A percentile compares a stretch with the other conserved stretches of the same genome.
These are phyloP conservation scores for Corvus hawaiiensis DNA, from an alignment of 2,113 vertebrate species.

Conservation along the genomic window DNA sequence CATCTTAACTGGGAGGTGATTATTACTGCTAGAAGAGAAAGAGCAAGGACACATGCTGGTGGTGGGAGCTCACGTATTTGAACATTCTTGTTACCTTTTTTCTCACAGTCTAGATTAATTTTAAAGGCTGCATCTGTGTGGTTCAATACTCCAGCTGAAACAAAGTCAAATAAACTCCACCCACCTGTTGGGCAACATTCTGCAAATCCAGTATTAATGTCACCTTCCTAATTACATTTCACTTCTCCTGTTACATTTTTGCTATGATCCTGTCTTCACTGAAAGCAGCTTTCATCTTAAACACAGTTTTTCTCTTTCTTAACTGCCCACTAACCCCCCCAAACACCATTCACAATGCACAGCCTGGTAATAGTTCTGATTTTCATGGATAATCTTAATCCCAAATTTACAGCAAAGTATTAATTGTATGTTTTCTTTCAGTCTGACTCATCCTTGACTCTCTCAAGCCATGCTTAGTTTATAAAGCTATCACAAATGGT, in stretches of 20 bases:
- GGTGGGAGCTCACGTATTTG: not conserved
- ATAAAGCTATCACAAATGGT: constrained; percentile 16
- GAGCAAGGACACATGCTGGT: not conserved
- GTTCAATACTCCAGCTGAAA: constrained; percentile 12
- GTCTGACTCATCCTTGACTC: not conserved
- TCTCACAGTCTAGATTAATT: constrained; percentile 20
- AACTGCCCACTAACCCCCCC: not conserved
- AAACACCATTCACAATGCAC: not conserved
- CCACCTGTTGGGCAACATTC: constrained; percentile 54
- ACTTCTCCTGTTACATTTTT: constrained; percentile 32
- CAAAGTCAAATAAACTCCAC: constrained; percentile 30
- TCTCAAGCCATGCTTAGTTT: not conserved
- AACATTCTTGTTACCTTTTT: constrained; percentile 4
- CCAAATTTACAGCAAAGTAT: not conserved
- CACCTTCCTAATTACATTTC: constrained; percentile 47
- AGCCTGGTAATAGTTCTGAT: not conserved
- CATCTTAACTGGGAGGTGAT: not conserved
- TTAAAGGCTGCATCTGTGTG: not conserved
- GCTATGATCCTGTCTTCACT: not conserved
- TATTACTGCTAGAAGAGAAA: not conserved
- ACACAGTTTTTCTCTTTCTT: not conserved
- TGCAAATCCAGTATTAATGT: constrained; percentile 32
- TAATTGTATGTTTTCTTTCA: constrained; percentile 21
- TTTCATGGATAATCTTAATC: constrained; percentile 19
- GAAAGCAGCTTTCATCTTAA: not conserved